Conservation (phyloP, 2,797 vertebrate genomes). For the Alauda arvensis region DNA sequence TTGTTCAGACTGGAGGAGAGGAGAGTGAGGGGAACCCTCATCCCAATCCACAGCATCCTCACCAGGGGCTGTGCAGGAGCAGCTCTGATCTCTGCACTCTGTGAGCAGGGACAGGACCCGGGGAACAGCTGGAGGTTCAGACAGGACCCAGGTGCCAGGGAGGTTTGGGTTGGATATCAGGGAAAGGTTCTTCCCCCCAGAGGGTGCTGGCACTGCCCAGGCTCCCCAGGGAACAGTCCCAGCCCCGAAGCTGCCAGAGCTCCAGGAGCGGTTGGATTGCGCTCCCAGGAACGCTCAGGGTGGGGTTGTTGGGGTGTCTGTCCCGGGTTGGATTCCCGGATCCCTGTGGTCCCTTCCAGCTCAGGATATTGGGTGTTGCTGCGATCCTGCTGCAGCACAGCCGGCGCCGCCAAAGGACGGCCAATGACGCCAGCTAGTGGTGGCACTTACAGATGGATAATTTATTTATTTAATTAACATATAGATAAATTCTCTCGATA, state of each 20-base stretch:
- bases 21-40: not conserved
- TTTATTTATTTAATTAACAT: not conserved
- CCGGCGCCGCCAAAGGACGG: not conserved
- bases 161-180: accelerated
- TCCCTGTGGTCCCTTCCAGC: not conserved
- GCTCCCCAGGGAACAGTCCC: not conserved
- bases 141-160: too few relatives aligned
- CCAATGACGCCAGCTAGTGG: slow-evolving; percentile 60
- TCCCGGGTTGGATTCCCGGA: not conserved
- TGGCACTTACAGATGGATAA: not conserved
- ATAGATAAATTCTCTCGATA: accelerated
- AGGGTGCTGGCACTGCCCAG: not conserved
- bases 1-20: not conserved
- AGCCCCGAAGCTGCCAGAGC: not conserved
- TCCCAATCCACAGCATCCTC: not conserved
- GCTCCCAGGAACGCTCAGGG: accelerated
- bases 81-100: not conserved
- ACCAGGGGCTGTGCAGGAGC: accelerated
- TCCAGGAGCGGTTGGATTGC: accelerated
- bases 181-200: not conserved
- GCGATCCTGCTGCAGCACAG: not conserved
- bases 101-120: not conserved
- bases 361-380: not conserved
- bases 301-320: not conserved
- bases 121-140: accelerated